Evolutionary conservation across 2,113 vertebrate genomes (phyloP).

Genomic region (Eolophus roseicapilla): DNA sequence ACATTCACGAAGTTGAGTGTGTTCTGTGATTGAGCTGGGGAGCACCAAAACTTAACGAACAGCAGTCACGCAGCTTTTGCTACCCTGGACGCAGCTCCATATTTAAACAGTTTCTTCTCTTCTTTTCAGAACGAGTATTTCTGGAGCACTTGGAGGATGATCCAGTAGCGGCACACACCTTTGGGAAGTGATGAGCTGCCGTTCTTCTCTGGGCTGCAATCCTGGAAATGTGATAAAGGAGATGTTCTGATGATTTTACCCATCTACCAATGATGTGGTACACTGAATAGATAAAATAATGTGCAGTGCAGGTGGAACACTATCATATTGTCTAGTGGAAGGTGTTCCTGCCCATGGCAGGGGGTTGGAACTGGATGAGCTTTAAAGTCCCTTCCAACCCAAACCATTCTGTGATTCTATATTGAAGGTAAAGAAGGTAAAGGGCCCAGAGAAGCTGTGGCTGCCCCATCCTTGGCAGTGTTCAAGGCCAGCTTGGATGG

Average conservation of each 20-base stretch:
- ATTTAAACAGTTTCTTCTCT: not conserved
- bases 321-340: not conserved
- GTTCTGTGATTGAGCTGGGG: not conserved
- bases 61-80: not conserved
- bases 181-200: not conserved
- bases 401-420: not conserved
- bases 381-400: not conserved
- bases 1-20: fast-evolving
- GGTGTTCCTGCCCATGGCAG: not conserved
- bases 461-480: too few species aligned
- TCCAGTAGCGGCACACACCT: not conserved
- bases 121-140: not conserved
- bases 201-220: not conserved
- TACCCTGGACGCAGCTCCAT: not conserved
- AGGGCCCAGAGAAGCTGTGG: too few species aligned
- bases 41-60: not conserved
- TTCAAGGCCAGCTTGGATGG: too few species aligned
- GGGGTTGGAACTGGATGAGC: not conserved
- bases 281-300: not conserved
- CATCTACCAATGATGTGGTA: not conserved
- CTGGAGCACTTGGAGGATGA: not conserved
- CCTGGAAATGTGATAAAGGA: fast-evolving
- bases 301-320: not conserved
- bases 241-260: not conserved
- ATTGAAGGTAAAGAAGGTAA: too few species aligned